A percentile compares a stretch with the other conserved stretches of the same genome.
phyloP scores from a whole-genome alignment of 2,797 vertebrate species.

The Manis crassicaudata region DNA sequence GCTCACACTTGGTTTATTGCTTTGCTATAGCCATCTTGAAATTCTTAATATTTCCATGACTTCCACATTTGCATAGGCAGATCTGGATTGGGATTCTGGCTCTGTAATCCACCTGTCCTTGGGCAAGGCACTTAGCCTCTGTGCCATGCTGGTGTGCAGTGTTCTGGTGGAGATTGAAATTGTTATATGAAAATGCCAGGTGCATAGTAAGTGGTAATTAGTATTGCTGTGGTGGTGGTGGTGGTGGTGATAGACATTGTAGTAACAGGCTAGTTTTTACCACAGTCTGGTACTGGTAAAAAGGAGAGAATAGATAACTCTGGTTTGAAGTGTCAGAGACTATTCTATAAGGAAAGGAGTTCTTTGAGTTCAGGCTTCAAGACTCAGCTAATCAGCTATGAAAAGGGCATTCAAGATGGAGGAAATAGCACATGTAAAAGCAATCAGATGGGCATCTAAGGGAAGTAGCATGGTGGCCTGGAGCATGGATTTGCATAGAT shows the following conservation, averaged over 20 bases:
- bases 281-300: background rate
- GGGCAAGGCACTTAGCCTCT: background rate
- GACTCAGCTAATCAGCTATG: background rate
- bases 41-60: background rate
- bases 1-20: background rate
- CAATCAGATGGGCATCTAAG: background rate
- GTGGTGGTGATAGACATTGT: background rate
- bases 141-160: background rate
- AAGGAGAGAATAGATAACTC: background rate
- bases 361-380: background rate
- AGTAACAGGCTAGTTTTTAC: background rate
- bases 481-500: too few species aligned
- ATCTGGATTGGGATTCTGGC: background rate
- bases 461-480: background rate
- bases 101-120: background rate
- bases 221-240: background rate
- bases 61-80: background rate
- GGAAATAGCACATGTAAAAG: background rate
- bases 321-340: background rate
- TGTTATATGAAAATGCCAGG: background rate
- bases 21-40: background rate
- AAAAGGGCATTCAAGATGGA: background rate
- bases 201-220: background rate
- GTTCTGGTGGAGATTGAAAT: background rate
- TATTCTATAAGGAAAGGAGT: background rate